Evolutionary conservation across 2,797 vertebrate genomes (phyloP).

Genomic region (Acanthiza pusilla): DNA sequence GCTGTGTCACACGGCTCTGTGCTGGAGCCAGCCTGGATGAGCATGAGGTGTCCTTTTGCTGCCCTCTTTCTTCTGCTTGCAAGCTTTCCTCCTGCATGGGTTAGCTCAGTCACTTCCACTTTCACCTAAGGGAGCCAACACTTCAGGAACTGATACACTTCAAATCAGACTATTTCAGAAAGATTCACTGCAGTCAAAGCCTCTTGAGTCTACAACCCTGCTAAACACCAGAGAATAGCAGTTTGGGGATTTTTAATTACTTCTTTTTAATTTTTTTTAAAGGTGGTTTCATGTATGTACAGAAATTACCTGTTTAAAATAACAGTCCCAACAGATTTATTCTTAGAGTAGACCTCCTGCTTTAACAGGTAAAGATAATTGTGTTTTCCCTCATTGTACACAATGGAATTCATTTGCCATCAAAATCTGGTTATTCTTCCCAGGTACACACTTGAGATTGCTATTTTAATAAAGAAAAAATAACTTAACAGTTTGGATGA

Average conservation of each 20-base stretch:
- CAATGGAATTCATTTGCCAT: not conserved
- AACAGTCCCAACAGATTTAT: not conserved
- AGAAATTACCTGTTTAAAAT: not conserved
- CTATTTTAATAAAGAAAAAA: not conserved
- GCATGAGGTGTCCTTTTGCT: constrained; percentile 41
- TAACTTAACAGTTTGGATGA: not conserved
- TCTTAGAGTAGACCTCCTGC: not conserved
- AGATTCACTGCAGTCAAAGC: not conserved
- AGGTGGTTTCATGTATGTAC: not conserved
- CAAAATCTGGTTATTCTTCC: not conserved
- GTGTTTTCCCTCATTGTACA: not conserved
- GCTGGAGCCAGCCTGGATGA: not conserved
- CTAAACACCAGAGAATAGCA: not conserved
- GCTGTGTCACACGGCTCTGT: not conserved
- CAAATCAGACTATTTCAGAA: not conserved
- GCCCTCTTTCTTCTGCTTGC: constrained; percentile 45
- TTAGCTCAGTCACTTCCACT: not conserved
- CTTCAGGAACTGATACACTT: not conserved
- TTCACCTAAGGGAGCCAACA: not conserved
- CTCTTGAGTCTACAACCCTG: not conserved
- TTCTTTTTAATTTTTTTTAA: not conserved
- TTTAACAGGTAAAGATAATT: not conserved
- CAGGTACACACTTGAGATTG: not conserved
- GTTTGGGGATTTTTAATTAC: not conserved
- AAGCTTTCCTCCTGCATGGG: not conserved